Evolutionary conservation across 2,797 vertebrate species (phyloP).

Genomic region (Clarias fuscus): DNA sequence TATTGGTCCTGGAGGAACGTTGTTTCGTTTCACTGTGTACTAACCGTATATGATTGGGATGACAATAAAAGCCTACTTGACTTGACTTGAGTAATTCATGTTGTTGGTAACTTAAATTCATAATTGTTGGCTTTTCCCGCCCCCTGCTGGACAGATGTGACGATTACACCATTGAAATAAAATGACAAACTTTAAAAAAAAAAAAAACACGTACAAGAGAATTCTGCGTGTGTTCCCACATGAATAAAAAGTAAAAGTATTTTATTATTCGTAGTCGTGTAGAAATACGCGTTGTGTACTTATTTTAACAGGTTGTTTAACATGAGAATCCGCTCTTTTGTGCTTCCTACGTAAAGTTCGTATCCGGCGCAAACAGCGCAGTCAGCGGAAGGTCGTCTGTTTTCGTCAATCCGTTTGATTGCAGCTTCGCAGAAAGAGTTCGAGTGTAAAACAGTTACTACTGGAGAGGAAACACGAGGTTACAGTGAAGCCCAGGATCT

Average conservation of each 20-base stretch:
- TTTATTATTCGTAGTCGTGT: not conserved
- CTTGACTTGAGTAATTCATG: no score
- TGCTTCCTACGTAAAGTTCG: slow-evolving; percentile 17
- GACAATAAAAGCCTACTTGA: no score
- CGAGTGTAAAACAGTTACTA: slow-evolving; percentile 41
- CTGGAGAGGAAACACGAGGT: slow-evolving; percentile 35
- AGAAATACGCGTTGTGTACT: not conserved
- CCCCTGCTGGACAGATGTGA: not conserved
- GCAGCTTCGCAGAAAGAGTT: slow-evolving; percentile 45
- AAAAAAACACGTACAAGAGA: not conserved
- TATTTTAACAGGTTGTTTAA: not conserved
- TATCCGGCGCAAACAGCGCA: slow-evolving; percentile 51
- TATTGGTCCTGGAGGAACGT: no score
- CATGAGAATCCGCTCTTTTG: not conserved
- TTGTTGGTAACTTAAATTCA: not conserved
- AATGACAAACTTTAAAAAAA: not conserved
- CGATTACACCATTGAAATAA: not conserved
- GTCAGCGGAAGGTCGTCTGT: slow-evolving; percentile 63
- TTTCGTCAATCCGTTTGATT: slow-evolving; percentile 61
- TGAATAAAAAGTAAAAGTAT: not conserved
- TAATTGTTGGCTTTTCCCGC: not conserved
- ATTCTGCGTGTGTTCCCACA: not conserved
- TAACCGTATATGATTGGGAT: no score
- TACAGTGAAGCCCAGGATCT: not conserved
- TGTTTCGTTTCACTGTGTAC: no score